A percentile compares a stretch with the other conserved stretches of the same genome.
Conservation (phyloP, 2,888 invertebrate species). For the Leptogaster cylindrica region DNA sequence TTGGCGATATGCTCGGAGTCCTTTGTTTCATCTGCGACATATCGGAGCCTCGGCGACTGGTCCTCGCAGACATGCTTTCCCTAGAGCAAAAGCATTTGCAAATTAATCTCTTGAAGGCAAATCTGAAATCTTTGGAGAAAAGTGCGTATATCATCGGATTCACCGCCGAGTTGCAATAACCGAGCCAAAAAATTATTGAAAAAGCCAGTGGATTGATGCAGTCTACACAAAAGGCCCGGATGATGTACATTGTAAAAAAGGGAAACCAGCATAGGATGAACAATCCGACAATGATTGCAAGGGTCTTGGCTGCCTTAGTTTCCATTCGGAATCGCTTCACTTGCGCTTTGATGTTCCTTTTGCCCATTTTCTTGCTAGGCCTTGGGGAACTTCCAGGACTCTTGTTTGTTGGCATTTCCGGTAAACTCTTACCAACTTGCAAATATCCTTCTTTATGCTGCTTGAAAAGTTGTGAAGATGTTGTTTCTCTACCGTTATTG, state of each 20-base stretch:
- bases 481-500: conserved; percentile 71
- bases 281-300: conserved; percentile 96
- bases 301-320: conserved; percentile 95
- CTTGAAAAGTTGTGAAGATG: conserved; percentile 63
- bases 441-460: conserved; percentile 63
- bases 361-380: conserved; percentile 76
- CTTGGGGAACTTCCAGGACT: conserved; percentile 61
- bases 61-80: conserved; percentile 59
- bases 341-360: conserved; percentile 88
- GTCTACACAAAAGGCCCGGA: conserved; percentile 84
- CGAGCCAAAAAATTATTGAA: conserved; percentile 94
- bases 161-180: conserved; percentile 95
- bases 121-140: conserved; percentile 93
- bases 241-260: conserved; percentile 93
- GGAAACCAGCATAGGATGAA: conserved; percentile 98
- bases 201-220: conserved; percentile 87
- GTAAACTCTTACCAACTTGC: conserved; percentile 63
- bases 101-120: conserved; percentile 91
- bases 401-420: conserved; percentile 55
- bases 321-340: conserved; percentile 93
- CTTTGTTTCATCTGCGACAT: conserved; percentile 66
- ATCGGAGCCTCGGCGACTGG: conserved; percentile 66
- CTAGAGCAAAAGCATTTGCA: conserved; percentile 80
- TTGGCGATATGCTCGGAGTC: conserved; percentile 66
- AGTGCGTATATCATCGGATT: conserved; percentile 95